Conservation (phyloP, 1,140 invertebrate species). For the Hypothenemus hampei region DNA sequence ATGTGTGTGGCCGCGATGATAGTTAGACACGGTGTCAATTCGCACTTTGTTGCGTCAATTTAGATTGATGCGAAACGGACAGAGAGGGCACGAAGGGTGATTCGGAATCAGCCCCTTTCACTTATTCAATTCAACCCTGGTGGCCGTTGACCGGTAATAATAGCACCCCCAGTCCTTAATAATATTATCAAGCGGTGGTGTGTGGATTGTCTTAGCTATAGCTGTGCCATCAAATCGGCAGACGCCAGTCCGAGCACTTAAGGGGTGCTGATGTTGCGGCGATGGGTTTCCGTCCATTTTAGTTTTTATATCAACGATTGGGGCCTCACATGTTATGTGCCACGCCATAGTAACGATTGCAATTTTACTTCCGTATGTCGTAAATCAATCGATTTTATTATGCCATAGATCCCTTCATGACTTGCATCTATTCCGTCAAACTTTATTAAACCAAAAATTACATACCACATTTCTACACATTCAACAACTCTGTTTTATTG, state of each 20-base stretch:
- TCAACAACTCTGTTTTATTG: no score
- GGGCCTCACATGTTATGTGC: constrained; percentile 24
- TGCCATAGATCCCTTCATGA: constrained; percentile 11
- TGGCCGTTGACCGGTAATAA: constrained; percentile 32
- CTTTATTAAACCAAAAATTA: constrained; percentile 12
- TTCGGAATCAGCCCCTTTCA: constrained; percentile 22
- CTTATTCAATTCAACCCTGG: constrained; percentile 23
- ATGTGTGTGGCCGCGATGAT: constrained; percentile 12
- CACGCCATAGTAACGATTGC: constrained; percentile 24
- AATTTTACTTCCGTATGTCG: constrained; percentile 25
- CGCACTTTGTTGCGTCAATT: constrained; percentile 33
- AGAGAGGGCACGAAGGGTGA: constrained; percentile 15
- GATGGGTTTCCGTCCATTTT: constrained; percentile 35
- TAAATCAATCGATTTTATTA: constrained; percentile 31
- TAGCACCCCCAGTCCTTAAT: constrained; percentile 30
- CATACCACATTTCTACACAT: background rate
- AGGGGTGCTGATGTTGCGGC: constrained; percentile 32
- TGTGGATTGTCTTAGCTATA: constrained; percentile 31
- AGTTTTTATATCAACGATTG: constrained; percentile 37
- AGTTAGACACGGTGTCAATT: constrained; percentile 20
- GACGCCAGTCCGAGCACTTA: constrained; percentile 30
- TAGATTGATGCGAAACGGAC: constrained; percentile 34
- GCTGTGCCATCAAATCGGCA: constrained; percentile 31
- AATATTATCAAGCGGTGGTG: constrained; percentile 32
- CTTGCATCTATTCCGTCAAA: constrained; percentile 8